phyloP scores from a whole-genome alignment of 2,888 invertebrate species.

The Caenorhabditis auriculariae region DNA sequence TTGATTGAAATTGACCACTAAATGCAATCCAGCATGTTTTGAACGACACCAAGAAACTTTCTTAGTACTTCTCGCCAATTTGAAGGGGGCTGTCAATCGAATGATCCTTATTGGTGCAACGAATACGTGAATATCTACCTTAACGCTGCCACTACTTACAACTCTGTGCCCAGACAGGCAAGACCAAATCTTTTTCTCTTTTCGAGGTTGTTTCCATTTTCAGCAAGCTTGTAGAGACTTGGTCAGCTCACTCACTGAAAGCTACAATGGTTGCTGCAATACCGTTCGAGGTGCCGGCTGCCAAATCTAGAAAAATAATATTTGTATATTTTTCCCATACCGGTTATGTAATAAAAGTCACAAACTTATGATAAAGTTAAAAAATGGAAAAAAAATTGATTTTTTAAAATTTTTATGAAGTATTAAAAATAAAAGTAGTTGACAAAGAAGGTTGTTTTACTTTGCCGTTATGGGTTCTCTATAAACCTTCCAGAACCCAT shows the following conservation, averaged over 20 bases:
- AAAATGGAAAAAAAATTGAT: too few relatives aligned
- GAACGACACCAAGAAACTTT: too few relatives aligned
- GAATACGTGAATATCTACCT: slow-evolving; percentile 34
- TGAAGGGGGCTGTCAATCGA: slow-evolving; percentile 20
- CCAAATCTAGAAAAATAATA: slow-evolving; percentile 21
- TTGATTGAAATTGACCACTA: too few relatives aligned
- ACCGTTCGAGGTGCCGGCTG: slow-evolving; percentile 42
- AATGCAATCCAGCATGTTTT: too few relatives aligned
- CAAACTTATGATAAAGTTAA: too few relatives aligned
- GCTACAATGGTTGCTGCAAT: slow-evolving; percentile 44
- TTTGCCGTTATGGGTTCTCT: too few relatives aligned
- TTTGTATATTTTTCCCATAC: slow-evolving; percentile 6
- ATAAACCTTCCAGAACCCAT: too few relatives aligned
- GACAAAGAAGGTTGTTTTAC: too few relatives aligned
- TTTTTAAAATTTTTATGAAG: too few relatives aligned
- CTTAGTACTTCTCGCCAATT: too few relatives aligned
- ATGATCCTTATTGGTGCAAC: slow-evolving; percentile 45
- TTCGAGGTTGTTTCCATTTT: background rate
- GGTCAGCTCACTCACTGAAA: slow-evolving; percentile 26
- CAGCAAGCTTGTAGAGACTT: slow-evolving; percentile 33
- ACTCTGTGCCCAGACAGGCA: slow-evolving; percentile 19
- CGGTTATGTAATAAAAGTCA: too few relatives aligned
- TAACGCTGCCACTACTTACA: slow-evolving; percentile 22
- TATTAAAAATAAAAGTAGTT: too few relatives aligned
- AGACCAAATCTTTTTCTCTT: background rate